Evolutionary conservation across 2,797 vertebrate species (phyloP), one percentile per base, ranked within the genome.

Genomic region (Sorex maritimensis): DNA sequence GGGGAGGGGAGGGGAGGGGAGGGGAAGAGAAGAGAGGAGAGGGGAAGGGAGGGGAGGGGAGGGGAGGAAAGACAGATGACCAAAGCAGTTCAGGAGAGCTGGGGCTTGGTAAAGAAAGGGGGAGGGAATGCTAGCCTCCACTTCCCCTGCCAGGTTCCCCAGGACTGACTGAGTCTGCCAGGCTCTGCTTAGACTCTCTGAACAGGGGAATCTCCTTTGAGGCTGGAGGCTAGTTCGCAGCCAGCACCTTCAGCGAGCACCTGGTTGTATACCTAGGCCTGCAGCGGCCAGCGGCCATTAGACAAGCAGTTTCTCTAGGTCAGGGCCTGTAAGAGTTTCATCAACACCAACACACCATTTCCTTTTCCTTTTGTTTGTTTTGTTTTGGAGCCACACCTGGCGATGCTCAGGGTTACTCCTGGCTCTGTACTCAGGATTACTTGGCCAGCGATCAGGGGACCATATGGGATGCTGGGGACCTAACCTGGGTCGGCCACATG

Each of bases 81-180:
- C 52, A 55, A 55, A 55, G 17, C 52, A 63, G 69, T 30, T 74
- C 46, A 91, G 68, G 63, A 92, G 84, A 85, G 44, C 46, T 15
- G 52, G 65, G 14, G 52, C 52, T 67, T 34, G 17, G 11, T 55
- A 55, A 69, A 61, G 21, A 17, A 77, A 4, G 46, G 0, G 23
- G 14, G 6, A 46, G 19, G 12, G 15, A 28, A 63, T 30, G 30
- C 67, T 65, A 30, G 24, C 21, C 30, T 12, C 67, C 26, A 30
- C 28, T 78, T 28, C 13, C 2, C 24, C 38, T 28, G 28, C 34
- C 1, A 1, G 38, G 28, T 12, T 68, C 26, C 78, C 23, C 75
- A 86, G 68, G 83, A 75, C 28, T 10, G 34, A 21, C 41, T 38
- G 67, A 52, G 14, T 81, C 30, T 0, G 7, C 28, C 9, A 63